Percentiles rank a stretch among this genome's conserved stretches.
Evolutionary conservation across 1,140 invertebrate genomes (phyloP).

Genomic region (Drosophila gunungcola): DNA sequence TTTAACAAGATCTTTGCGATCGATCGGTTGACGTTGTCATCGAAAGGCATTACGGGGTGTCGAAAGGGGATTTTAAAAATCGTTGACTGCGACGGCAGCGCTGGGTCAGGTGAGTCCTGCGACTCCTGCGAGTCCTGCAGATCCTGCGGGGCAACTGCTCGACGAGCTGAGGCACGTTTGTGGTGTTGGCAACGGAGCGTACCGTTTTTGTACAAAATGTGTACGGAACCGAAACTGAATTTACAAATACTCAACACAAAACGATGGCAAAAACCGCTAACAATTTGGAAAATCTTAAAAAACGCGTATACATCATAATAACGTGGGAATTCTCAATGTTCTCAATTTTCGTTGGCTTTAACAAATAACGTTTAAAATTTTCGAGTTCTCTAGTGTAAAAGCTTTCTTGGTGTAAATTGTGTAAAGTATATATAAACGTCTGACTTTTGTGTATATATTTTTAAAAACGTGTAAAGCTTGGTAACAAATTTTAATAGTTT

Average conservation of each 20-base stretch:
- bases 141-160: slow-evolving; percentile 52
- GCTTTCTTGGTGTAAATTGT: slow-evolving; percentile 51
- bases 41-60: slow-evolving; percentile 62
- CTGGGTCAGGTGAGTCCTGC: slow-evolving; percentile 43
- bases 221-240: slow-evolving; percentile 72
- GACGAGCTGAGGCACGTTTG: slow-evolving; percentile 82
- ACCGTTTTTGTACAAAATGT: slow-evolving; percentile 80
- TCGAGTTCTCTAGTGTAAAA: slow-evolving; percentile 52
- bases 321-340: slow-evolving; percentile 23
- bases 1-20: slow-evolving; percentile 19
- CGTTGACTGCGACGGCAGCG: slow-evolving; percentile 75
- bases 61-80: slow-evolving; percentile 76
- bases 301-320: slow-evolving; percentile 65
- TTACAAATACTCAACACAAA: slow-evolving; percentile 54
- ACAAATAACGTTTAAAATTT: slow-evolving; percentile 64
- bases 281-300: slow-evolving; percentile 57
- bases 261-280: slow-evolving; percentile 52
- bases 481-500: slow-evolving; percentile 51
- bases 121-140: slow-evolving; percentile 24
- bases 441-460: slow-evolving; percentile 37
- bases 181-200: slow-evolving; percentile 71
- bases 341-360: slow-evolving; percentile 17
- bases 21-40: slow-evolving; percentile 39
- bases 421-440: slow-evolving; percentile 56
- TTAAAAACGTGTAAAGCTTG: slow-evolving; percentile 64